phyloP scores from a whole-genome alignment of 2,888 invertebrate genomes.

The Caenorhabditis panamensis region DNA sequence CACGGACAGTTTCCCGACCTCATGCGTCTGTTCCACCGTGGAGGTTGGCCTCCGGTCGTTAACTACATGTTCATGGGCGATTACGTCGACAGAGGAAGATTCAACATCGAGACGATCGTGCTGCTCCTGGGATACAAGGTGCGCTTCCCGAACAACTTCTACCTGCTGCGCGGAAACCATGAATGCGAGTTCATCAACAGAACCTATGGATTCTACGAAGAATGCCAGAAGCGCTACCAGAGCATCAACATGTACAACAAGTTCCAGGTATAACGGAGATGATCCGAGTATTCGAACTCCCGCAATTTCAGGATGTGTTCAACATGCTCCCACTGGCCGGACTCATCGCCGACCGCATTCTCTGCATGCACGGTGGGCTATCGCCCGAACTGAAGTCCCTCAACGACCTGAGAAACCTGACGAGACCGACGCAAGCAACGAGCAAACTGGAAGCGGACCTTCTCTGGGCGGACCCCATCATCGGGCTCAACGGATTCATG shows the following conservation, averaged over 20 bases:
- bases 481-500: slow-evolving; percentile 63
- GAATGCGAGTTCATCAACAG: slow-evolving; percentile 73
- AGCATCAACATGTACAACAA: slow-evolving; percentile 60
- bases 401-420: slow-evolving; percentile 63
- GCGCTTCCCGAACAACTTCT: slow-evolving; percentile 71
- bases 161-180: slow-evolving; percentile 74
- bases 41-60: slow-evolving; percentile 73
- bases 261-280: slow-evolving; percentile 69
- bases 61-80: slow-evolving; percentile 77
- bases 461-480: slow-evolving; percentile 82
- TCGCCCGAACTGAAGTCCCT: slow-evolving; percentile 64
- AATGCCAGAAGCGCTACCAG: slow-evolving; percentile 67
- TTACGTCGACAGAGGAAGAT: slow-evolving; percentile 75
- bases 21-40: slow-evolving; percentile 73
- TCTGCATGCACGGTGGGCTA: slow-evolving; percentile 76
- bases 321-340: slow-evolving; percentile 69
- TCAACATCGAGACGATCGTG: slow-evolving; percentile 70
- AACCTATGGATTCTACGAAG: slow-evolving; percentile 75
- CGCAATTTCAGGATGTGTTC: slow-evolving; percentile 65
- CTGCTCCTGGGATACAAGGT: slow-evolving; percentile 72
- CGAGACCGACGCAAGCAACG: slow-evolving; percentile 71
- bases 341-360: slow-evolving; percentile 68
- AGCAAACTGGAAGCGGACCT: slow-evolving; percentile 81
- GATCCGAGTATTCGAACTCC: too few species aligned
- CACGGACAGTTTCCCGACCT: slow-evolving; percentile 75